Percentiles rank a stretch among this genome's conserved stretches.
phyloP scores from a whole-genome alignment of 2,113 vertebrate genomes.

The Myiopsitta monachus region DNA sequence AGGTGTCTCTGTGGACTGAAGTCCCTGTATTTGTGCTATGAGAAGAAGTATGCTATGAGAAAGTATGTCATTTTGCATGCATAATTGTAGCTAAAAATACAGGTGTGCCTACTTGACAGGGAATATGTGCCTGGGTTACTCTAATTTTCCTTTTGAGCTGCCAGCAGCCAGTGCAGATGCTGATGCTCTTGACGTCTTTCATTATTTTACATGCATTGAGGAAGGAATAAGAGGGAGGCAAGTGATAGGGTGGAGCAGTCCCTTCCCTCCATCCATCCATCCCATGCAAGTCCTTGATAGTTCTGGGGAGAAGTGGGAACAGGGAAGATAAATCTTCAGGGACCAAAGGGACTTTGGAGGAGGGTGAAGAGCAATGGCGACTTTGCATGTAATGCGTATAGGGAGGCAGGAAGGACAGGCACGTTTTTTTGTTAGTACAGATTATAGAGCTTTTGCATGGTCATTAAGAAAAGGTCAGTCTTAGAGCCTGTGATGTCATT shows the following conservation, averaged over 20 bases:
- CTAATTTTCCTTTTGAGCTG: neutral
- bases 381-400: fast-evolving
- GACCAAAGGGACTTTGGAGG: neutral
- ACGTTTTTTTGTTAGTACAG: neutral
- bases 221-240: neutral
- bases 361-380: neutral
- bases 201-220: neutral
- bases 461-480: neutral
- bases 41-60: neutral
- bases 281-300: neutral
- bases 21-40: neutral
- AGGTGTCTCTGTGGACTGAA: neutral
- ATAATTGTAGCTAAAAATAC: neutral
- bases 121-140: neutral
- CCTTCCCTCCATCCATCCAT: neutral
- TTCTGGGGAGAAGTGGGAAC: neutral
- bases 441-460: neutral
- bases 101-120: neutral
- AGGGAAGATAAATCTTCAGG: neutral
- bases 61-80: neutral
- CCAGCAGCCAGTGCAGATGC: neutral
- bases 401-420: neutral
- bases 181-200: neutral
- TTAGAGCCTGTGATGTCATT: neutral
- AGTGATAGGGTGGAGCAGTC: fast-evolving